Conservation (phyloP, 1,140 invertebrate species). For the Drosophila miranda region DNA sequence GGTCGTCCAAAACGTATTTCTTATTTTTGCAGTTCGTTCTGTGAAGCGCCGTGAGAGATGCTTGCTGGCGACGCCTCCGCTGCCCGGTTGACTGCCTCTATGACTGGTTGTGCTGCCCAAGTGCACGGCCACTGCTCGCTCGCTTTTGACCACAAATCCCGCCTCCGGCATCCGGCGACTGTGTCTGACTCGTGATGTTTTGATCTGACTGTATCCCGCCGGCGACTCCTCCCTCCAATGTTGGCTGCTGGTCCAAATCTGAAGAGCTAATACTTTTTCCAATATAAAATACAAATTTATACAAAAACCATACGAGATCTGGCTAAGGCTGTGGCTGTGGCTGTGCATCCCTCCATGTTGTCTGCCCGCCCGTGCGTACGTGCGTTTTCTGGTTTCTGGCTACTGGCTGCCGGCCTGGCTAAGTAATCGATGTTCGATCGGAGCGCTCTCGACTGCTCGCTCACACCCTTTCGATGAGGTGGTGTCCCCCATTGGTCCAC, state of each 20-base stretch:
- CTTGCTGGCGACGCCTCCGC: conserved; percentile 41
- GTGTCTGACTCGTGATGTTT: conserved; percentile 56
- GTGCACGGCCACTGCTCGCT: conserved; percentile 22
- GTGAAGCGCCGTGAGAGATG: conserved; percentile 53
- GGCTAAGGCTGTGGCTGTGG: conserved; percentile 20
- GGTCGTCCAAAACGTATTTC: conserved; percentile 63
- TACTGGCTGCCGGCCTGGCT: conserved; percentile 31
- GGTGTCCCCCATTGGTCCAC: conserved; percentile 70
- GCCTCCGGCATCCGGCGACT: conserved; percentile 48
- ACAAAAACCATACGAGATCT: conserved; percentile 29
- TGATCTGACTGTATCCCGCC: conserved; percentile 53
- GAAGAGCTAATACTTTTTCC: conserved; percentile 30
- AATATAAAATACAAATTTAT: conserved; percentile 40
- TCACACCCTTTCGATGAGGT: conserved; percentile 58
- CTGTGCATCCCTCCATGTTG: background rate
- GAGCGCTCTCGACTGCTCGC: conserved; percentile 50
- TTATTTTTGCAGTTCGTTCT: conserved; percentile 75
- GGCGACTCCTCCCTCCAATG: conserved; percentile 27
- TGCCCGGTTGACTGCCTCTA: conserved; percentile 56
- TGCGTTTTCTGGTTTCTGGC: conserved; percentile 19
- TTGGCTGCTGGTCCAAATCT: conserved; percentile 9
- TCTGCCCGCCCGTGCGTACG: no score
- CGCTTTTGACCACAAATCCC: conserved; percentile 41
- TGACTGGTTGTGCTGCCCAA: conserved; percentile 18
- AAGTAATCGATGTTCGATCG: conserved; percentile 67